These are phyloP conservation scores for Drosophila mercatorum DNA, from an alignment of 2,888 invertebrate species.

Conservation along the genomic window DNA sequence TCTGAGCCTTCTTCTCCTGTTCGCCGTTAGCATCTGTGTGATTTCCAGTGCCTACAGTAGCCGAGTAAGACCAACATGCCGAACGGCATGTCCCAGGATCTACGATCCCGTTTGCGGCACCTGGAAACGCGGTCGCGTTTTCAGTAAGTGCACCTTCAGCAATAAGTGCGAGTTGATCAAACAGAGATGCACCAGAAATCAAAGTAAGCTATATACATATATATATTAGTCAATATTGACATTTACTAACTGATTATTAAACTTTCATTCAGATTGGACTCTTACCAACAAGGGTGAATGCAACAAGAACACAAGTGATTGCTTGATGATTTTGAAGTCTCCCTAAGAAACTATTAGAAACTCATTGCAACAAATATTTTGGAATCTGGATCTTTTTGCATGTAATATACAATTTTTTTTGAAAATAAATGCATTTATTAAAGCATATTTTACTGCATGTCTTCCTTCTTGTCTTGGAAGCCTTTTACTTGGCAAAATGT, in stretches of 20 bases:
- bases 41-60: background rate
- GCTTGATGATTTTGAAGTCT: background rate
- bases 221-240: too few species aligned
- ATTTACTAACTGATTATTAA: background rate
- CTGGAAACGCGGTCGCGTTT: background rate
- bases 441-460: background rate
- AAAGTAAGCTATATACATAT: background rate
- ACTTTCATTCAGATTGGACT: constrained; percentile 17
- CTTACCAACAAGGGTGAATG: background rate
- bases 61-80: background rate
- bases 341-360: background rate
- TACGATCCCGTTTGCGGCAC: constrained; percentile 33
- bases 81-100: background rate
- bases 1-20: background rate
- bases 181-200: background rate
- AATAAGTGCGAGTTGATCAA: constrained; percentile 27
- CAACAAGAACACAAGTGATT: background rate
- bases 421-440: background rate
- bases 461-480: too few species aligned
- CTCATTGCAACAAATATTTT: background rate
- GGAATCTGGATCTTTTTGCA: background rate
- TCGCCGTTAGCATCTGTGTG: background rate
- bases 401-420: background rate
- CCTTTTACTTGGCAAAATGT: too few species aligned
- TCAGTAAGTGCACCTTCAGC: constrained; percentile 30